Evolutionary conservation across 2,113 vertebrate species (phyloP), one percentile per base, ranked within the genome.

Genomic region (Mesocricetus auratus): DNA sequence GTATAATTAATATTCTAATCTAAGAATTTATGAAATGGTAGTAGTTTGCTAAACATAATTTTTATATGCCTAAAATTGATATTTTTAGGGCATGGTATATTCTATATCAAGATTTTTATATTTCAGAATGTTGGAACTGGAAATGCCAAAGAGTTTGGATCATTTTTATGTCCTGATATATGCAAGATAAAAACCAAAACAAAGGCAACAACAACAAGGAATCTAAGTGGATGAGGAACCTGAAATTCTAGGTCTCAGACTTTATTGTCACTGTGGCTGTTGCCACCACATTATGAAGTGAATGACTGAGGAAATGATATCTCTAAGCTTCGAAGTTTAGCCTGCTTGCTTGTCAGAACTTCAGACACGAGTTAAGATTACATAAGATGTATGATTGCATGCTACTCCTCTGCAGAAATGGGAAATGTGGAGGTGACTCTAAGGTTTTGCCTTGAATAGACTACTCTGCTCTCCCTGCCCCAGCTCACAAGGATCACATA

Each of bases 71-170:
- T 83, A 87, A 73, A 87, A 83, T 50, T 7, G 33, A 66, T 87
- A 92, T 66, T 75, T 71, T 82, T 15, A 58, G 15, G 11, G 9
- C 73, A n/a, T 79, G 86, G 87, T 90, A 33, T 0, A 94, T 90
- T 73, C 94, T 81, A 90, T 22, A 3, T 90, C 58, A 89, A 47
- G 8, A 2, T 69, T 3, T 92, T 89, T 77, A 22, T 47, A 86
- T n/a, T 96, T 96, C 74, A 94, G 11, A 60, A 92, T 86, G 53
- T 89, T 93, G 62, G 75, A 90, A 94, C 53, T 90, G 11, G 12
- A 94, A 86, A 93, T 56, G 60, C 89, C 22, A 81, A 50, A 81
- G 50, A 69, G 79, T 91, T 89, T 87, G 79, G 19, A 39, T 90
- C 83, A 24, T 86, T 64, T 86, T 94, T 92, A 50, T 26, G 69